phyloP scores from a whole-genome alignment of 2,113 vertebrate genomes.

The Chionomys nivalis region DNA sequence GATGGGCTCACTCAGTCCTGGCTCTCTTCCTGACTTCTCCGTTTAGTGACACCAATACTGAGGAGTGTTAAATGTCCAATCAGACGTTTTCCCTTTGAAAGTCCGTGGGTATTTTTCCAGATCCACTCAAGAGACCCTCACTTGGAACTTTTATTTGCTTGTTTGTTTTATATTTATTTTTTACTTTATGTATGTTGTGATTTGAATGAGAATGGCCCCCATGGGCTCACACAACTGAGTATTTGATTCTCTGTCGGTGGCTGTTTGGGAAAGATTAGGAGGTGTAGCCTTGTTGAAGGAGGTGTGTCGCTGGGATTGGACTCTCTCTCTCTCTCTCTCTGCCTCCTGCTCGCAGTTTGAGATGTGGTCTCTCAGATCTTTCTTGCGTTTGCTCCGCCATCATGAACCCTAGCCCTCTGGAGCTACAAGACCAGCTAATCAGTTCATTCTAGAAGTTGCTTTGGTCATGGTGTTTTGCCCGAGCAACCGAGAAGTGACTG shows the following conservation, averaged over 20 bases:
- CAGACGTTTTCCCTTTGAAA: neutral
- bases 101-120: fast-evolving
- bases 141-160: neutral
- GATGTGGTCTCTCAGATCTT: neutral
- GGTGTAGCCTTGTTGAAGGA: neutral
- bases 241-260: neutral
- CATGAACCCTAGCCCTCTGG: neutral
- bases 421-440: neutral
- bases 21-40: no score
- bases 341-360: neutral
- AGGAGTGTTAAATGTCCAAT: no score
- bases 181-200: neutral
- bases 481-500: neutral
- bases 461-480: neutral
- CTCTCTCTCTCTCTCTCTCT: neutral
- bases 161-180: neutral
- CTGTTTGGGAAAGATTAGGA: neutral
- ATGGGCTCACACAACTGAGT: neutral
- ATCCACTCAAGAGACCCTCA: neutral
- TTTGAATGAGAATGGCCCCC: no score
- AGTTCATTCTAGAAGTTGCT: neutral
- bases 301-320: neutral
- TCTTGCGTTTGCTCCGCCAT: neutral
- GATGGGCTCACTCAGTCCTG: fast-evolving
- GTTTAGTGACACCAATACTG: neutral